These are phyloP conservation scores for Palythoa heliodiscus DNA, from an alignment of 92 coral and sea anemone species.

Conservation along the genomic window DNA sequence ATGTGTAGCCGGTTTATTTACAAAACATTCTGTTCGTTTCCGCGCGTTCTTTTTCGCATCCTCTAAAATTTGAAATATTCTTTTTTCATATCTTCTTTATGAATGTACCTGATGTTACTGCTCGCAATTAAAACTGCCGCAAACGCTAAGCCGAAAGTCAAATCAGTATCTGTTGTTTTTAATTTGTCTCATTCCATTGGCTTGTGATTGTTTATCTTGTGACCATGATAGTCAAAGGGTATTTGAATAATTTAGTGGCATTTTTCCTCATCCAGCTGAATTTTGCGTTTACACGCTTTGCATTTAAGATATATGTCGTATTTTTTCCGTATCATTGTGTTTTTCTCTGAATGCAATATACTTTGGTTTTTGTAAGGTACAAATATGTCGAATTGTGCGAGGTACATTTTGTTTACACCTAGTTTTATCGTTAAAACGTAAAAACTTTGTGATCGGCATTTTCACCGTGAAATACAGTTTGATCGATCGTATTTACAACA, in stretches of 20 bases:
- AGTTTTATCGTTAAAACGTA: background rate
- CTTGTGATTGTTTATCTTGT: slow-evolving; percentile 8
- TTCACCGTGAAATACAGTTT: too few species aligned
- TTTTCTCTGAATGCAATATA: background rate
- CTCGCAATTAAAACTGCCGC: slow-evolving; percentile 9
- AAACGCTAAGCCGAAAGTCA: slow-evolving; percentile 14
- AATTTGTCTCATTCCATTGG: background rate
- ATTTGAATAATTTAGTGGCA: slow-evolving; percentile 40
- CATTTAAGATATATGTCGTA: background rate
- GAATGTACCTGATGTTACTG: background rate
- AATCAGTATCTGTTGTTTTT: slow-evolving; percentile 16
- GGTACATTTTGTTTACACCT: background rate
- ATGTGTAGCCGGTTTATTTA: slow-evolving; percentile 7
- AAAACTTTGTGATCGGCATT: background rate
- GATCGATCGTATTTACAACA: too few species aligned
- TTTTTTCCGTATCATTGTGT: background rate
- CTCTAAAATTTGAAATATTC: background rate
- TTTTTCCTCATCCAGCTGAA: slow-evolving; percentile 18
- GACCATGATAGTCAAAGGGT: slow-evolving; percentile 25
- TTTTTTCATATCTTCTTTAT: background rate
- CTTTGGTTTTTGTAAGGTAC: background rate
- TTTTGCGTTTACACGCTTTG: background rate
- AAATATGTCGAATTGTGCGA: background rate
- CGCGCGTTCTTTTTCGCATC: background rate
- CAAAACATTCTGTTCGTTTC: background rate